Evolutionary conservation across 2,113 vertebrate species (phyloP), one percentile per base, ranked within the genome.

Genomic region (Thunnus thynnus): DNA sequence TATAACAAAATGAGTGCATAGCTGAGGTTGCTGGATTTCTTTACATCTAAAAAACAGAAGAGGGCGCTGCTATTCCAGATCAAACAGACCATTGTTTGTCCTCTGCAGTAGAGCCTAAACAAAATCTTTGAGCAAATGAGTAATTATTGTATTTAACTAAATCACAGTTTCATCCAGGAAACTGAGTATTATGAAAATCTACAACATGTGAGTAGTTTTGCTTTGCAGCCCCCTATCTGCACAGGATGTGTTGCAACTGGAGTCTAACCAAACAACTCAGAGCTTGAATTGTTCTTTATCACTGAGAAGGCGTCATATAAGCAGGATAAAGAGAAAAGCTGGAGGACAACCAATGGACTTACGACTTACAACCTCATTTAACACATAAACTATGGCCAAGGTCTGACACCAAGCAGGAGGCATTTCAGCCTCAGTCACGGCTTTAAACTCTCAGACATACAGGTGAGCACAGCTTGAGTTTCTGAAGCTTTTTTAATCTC

Each of bases 381-480:
- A 64, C 65, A 48, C 4, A 54, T 80, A 74, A 74, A 90, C 86
- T 78, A 68, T 74, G 89, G 9, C 51, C 88, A 75, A 60, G 48
- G 72, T 75, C 25, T 71, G 22, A 36, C 7, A 9, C 36, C 36
- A 9, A 41, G 36, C 36, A 41, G 36, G 36, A 41, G 36, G 36
- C 36, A 41, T 41, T 41, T 41, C 36, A 41, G 7, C 9, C 7
- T 41, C 36, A 41, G 7, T 41, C 1, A 1, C 7, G 2, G 36
- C 9, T 41, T 41, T 41, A 51, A 68, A 30, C 9, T 51, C 25
- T 47, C 22, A 30, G 13, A 12, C 22, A 13, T 50, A 14, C 47
- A 67, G 5, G 54, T 16, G 13, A 30, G 54, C 25, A 25, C 5
- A 14, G 6, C 36, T 36, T 36, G 36, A 36, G 5, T 36, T 41